Evolutionary conservation across 2,888 invertebrate genomes (phyloP), one percentile per base, ranked within the genome.

Genomic region (Clistopyga incitator): DNA sequence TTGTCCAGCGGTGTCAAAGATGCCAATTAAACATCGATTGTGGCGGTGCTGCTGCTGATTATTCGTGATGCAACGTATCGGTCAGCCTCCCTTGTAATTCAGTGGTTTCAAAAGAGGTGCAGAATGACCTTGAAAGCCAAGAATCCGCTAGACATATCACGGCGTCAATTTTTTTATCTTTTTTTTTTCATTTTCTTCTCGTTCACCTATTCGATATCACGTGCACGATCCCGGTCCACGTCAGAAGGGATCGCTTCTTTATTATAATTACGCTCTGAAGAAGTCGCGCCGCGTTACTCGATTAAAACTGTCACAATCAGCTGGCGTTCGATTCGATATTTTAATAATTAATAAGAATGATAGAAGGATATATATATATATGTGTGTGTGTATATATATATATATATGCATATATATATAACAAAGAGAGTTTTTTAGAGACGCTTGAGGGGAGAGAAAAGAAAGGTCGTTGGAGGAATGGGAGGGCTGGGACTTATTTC

Each of bases 221-320:
- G 82, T 76, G 42, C 25, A 79, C 82, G 71, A 79, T 56, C 42
- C 75, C 34, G 50, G 20, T 38, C n/a, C 8, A 34, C 34, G 59
- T 67, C 23, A 75, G 50, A 76, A 79, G 56, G 56, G 61, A 79
- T 79, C 75, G 64, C n/a, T 76, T 70, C 18, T 10, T 59, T 45
- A 64, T 25, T 71, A 45, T 52, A 45, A 72, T 47, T 61, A 65
- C 65, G 65, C 4, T 75, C 74, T 56, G 64, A 2, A 3, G 78
- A 84, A 81, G 45, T 72, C 68, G 68, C 64, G 78, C 70, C 67
- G 78, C 72, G 64, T 78, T 38, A 74, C 64, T 56, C 54, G 65
- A 56, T 71, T 59, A 89, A 85, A 89, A 87, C 82, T 87, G 88
- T 88, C 89, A 88, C 90, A 90, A 90, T 89, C 89, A 88, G 78